phyloP scores from a whole-genome alignment of 92 coral and sea anemone species.

The Bergia sp. region DNA sequence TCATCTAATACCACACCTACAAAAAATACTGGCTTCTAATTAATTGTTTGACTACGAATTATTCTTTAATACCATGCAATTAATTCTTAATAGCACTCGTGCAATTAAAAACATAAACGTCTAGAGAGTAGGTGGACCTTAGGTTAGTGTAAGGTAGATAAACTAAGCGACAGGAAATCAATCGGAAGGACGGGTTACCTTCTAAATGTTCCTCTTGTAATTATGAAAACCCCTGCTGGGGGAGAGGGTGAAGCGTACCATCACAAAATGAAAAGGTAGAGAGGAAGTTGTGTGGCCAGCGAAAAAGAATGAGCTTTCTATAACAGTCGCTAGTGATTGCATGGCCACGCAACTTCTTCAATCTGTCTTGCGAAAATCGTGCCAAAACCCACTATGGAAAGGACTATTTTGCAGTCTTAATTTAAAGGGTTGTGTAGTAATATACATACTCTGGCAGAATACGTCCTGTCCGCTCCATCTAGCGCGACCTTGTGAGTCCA shows the following conservation, averaged over 20 bases:
- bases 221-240: too few relatives aligned
- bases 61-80: too few relatives aligned
- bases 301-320: background rate
- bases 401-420: background rate
- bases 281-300: background rate
- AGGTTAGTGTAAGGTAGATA: too few relatives aligned
- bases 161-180: too few relatives aligned
- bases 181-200: too few relatives aligned
- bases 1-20: too few relatives aligned
- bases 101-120: too few relatives aligned
- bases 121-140: too few relatives aligned
- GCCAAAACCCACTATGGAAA: background rate
- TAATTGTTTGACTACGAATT: too few relatives aligned
- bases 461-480: constrained; percentile 75
- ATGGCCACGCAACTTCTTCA: background rate
- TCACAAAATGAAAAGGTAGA: background rate
- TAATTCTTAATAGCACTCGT: too few relatives aligned
- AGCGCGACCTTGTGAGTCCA: constrained; percentile 36
- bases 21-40: too few relatives aligned
- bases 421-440: background rate
- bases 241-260: background rate
- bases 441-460: constrained; percentile 61
- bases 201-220: too few relatives aligned
- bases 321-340: background rate
- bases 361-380: background rate